Base-by-base conservation (phyloP, 2,888 invertebrate species). In the Stenolophus ochropezus region DNA sequence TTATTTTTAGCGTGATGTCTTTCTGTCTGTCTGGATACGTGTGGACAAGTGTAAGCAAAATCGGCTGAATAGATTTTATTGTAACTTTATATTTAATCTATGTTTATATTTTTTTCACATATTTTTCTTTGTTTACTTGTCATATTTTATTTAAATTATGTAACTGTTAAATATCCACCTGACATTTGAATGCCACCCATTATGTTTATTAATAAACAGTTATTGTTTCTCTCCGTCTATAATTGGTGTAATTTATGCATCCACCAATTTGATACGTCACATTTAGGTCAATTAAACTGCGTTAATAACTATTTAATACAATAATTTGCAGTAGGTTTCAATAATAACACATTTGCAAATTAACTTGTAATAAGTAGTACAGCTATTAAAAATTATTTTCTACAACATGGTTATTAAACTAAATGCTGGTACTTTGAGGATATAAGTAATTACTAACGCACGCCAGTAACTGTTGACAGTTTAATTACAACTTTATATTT, bases 401-500 rank as follows among this genome's bases (percentile, higher is more conserved):
- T 33, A 33, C 27, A 33, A 69, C 65, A 69, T 33, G 33, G 27
- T 33, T 69, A 69, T 69, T 33, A 69, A 69, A 69, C 27, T 69
- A 42, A 69, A 33, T 69, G 33, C 33, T 33, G n/a, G 61, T 42
- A 20, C 65, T 5, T 16, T 2, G 33, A 61, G 25, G 61, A 61
- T 25, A 61, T 69, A 33, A 69, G 16, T 69, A 69, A 69, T 69
- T 69, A 69, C 33, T 4, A 16, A 16, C 42, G 61, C 61, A 53
- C 18, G 16, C 8, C 20, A 53, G 18, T 53, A 11, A 11, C 18
- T 33, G 18, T 16, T 69, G 33, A 69, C 18, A 69, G 18, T 69
- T 69, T 69, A 69, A 69, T 33, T 69, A 69, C 14, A 18, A 33
- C 16, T 69, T 69, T 56, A 11, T 27, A 58, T 18, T 18, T 11